Evolutionary conservation across 1,140 invertebrate genomes (phyloP), one percentile per base, ranked within the genome.

Genomic region (Penaeus vannamei): DNA sequence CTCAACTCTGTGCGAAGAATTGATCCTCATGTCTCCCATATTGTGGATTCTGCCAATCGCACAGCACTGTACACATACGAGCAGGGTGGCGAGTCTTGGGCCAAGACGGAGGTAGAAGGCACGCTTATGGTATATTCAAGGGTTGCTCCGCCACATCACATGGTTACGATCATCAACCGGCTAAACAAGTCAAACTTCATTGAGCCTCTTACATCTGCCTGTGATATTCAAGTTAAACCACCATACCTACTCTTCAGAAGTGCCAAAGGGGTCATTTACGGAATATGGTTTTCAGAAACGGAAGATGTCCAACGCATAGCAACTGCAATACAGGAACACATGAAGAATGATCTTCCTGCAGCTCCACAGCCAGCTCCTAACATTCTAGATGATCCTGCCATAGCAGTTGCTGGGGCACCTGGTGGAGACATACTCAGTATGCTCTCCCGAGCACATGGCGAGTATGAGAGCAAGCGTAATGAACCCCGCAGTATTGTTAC

Each of bases 161-260:
- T 91, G 91, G 79, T 91, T 36, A 91, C 89, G 29, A 91, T 91
- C 36, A 90, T 91, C 26, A 91, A 91, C 72, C 88, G 91, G 81
- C 84, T 90, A 32, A 90, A 86, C 46, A 91, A 90, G 84, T 86
- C 89, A 12, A 90, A 91, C 76, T 91, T 91, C 46, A 89, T 86
- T 32, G 91, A 91, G 46, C 91, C 89, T 20, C 86, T 91, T 42
- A 90, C 91, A 36, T 66, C 72, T 26, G 82, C 87, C 61, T 91
- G 91, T 84, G 91, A 91, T 85, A 86, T 86, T n/a, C 91, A 91
- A 76, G 89, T 91, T 14, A 91, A 91, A 84, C 89, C 91, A 53
- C 91, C 91, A 32, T 91, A 90, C 72, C 87, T 91, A 23, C 87
- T 91, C 36, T 90, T 91, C 29, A 84, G 85, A 66, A 91, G 90